Evolutionary conservation across 2,888 invertebrate genomes (phyloP).

Genomic region (Tetragonula carbonaria): DNA sequence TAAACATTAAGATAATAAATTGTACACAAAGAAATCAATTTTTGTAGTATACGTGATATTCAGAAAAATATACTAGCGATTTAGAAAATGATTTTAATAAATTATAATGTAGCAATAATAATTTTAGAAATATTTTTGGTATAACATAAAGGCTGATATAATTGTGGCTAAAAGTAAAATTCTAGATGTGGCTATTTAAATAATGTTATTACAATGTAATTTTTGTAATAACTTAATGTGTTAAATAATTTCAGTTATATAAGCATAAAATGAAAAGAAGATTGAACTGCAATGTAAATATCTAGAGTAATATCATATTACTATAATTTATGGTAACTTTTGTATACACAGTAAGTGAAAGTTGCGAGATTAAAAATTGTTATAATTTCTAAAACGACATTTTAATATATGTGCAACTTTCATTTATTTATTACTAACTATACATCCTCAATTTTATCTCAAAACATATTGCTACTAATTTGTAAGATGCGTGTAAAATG

Average conservation of each 20-base stretch:
- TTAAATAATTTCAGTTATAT: background rate
- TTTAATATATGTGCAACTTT: conserved; percentile 71
- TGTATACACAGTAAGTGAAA: conserved; percentile 81
- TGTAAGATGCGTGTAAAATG: conserved; percentile 74
- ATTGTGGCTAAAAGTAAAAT: conserved; percentile 19
- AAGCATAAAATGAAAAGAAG: conserved; percentile 35
- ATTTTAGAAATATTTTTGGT: conserved; percentile 52
- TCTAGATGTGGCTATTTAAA: conserved; percentile 7
- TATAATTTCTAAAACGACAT: conserved; percentile 16
- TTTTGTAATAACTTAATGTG: background rate
- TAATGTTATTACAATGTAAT: conserved; percentile 26
- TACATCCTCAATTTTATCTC: conserved; percentile 71
- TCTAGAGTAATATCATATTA: conserved; percentile 80
- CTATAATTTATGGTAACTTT: conserved; percentile 79
- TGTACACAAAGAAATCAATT: conserved; percentile 30
- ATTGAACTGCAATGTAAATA: conserved; percentile 81
- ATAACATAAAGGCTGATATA: conserved; percentile 62
- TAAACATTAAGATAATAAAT: conserved; percentile 39
- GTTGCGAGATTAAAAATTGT: conserved; percentile 69
- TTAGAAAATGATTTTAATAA: conserved; percentile 39
- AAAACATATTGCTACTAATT: conserved; percentile 74
- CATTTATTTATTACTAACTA: conserved; percentile 75
- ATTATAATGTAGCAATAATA: conserved; percentile 53
- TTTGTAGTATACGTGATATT: conserved; percentile 26
- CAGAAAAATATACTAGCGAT: conserved; percentile 17